Evolutionary conservation across 1,140 invertebrate genomes (phyloP), one percentile per base, ranked within the genome.

Genomic region (Sminthurinus signatus): DNA sequence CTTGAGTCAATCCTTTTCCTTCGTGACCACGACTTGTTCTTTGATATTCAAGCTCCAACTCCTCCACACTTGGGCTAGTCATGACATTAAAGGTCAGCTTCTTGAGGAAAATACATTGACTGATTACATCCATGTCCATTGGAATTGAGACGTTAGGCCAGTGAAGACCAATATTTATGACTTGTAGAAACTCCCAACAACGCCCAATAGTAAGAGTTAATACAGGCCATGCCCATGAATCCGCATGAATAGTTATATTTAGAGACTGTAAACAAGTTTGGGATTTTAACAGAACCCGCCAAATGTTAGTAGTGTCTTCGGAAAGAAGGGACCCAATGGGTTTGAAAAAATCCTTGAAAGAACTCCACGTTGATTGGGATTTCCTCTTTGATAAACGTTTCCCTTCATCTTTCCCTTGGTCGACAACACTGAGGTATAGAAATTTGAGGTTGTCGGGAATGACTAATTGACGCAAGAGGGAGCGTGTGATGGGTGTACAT

Each of bases 121-220:
- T 14, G 39, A 56, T 39, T 10, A 56, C 10, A 27, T 56, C 32
- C 54, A 56, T 56, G 32, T 56, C 21, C 29, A 56, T 56, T 19
- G 54, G 54, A n/a, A 23, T 39, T 10, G 8, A 10, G 5, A 23
- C 15, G 25, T 42, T 31, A 10, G 23, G 2, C 54, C 54, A 56
- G 23, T 12, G 4, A 42, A 10, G 14, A 10, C 54, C 54, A 39
- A 56, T 42, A 28, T 56, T 56, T 10, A 56, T 42, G 29, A 56
- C 31, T 39, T 56, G 54, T 12, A 56, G 32, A 17, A 32, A 36
- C 21, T 36, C 19, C 2, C 8, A 32, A 42, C 39, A 36, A 3
- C 28, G 4, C 17, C 3, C 14, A 3, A 56, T 42, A 12, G 27
- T 23, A 5, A 36, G 5, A 2, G 12, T 36, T 10, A 56, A 21